Base-by-base conservation (phyloP, 2,113 vertebrate genomes). In the Rhinopomastus cyanomelas region DNA sequence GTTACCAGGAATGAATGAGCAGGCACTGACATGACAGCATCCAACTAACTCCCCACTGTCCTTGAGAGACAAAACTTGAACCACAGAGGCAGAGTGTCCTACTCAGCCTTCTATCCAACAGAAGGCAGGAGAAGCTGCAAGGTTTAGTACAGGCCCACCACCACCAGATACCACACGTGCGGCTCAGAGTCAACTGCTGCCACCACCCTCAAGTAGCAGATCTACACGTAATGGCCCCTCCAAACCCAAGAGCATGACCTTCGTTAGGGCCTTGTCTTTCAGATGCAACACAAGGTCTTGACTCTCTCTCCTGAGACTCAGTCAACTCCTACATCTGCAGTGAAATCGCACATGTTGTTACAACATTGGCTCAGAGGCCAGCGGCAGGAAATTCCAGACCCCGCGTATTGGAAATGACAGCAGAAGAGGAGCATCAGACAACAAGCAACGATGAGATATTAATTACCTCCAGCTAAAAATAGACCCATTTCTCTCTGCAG, bases 81-180 rank as follows among this genome's bases (percentile, higher is more conserved):
- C 20, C 9, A 6, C 37, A 18, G 4, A 6, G 6, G 9, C 42
- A 73, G 36, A 52, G 12, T 27, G 14, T 20, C 48, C 7, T 48
- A 6, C n/a, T 9, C 42, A 25, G 25, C 15, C 16, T 27, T 36
- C 73, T 20, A 5, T 18, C 30, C 13, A 23, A 46, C 77, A 57
- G 20, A 42, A 52, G 37, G 42, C 3, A 6, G 20, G 37, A 65
- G 44, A 44, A 36, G 27, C 4, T 39, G 5, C 0, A 25, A 9
- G 14, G 25, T 9, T 82, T 32, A 16, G 22, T 13, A 25, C 7
- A 34, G 36, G 32, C 37, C n/a, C 39, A 42, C 8, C 32, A 32
- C 22, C 30, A 15, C 48, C 11, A 8, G 17, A 8, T 16, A 25
- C 23, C 6, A 27, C 0, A 2, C 5, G 6, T 9, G 22, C 13